Evolutionary conservation across 2,888 invertebrate genomes (phyloP).

Genomic region (Drosophila neonasuta): DNA sequence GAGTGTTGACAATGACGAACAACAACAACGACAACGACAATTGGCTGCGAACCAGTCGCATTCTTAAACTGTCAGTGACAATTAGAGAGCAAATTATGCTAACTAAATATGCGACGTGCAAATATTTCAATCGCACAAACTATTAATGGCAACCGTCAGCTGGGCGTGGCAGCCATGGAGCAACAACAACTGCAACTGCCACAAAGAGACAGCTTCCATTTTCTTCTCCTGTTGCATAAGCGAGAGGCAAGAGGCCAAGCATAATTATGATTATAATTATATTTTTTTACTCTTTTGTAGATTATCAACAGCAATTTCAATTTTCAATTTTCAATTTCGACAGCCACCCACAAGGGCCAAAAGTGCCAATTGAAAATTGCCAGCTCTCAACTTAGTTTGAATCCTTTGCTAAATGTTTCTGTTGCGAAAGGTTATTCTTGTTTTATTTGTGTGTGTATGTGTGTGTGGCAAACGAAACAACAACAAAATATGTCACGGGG

Average conservation of each 20-base stretch:
- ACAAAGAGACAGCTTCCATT: conserved; percentile 2
- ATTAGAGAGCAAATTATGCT: conserved; percentile 74
- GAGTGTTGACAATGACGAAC: conserved; percentile 53
- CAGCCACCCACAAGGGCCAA: conserved; percentile 14
- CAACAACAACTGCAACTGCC: background rate
- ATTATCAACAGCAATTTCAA: conserved; percentile 15
- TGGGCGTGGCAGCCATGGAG: conserved; percentile 16
- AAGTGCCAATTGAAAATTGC: background rate
- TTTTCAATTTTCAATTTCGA: background rate
- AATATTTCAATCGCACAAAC: conserved; percentile 35
- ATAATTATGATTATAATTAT: conserved; percentile 6
- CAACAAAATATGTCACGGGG: conserved; percentile 50
- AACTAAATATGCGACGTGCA: conserved; percentile 67
- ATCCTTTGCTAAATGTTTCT: background rate
- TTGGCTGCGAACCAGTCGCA: conserved; percentile 45
- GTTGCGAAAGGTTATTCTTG: conserved; percentile 19
- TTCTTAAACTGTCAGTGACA: conserved; percentile 69
- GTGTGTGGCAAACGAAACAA: no score
- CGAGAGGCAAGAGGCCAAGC: background rate
- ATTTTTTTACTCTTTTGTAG: background rate
- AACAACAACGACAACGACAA: conserved; percentile 13
- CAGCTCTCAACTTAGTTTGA: background rate
- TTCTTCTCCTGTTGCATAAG: conserved; percentile 14
- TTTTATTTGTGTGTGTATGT: background rate
- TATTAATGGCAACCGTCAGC: conserved; percentile 3